Evolutionary conservation across 2,888 invertebrate genomes (phyloP).

Genomic region (Abrostola tripartita): DNA sequence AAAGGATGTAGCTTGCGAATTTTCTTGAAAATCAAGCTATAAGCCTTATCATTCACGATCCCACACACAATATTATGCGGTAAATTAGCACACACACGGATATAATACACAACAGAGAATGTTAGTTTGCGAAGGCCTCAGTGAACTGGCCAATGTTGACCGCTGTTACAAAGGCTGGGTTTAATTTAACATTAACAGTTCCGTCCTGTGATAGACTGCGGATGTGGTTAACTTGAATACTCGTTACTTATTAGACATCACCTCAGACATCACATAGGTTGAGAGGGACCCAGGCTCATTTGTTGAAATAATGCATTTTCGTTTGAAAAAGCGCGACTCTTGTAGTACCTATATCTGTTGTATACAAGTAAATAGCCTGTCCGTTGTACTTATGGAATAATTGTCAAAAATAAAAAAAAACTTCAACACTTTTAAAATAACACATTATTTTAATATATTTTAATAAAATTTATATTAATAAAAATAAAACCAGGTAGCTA

Average conservation of each 20-base stretch:
- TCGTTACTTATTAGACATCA: not conserved
- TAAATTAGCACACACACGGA: constrained; percentile 15
- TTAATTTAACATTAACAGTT: constrained; percentile 9
- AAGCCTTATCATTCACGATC: constrained; percentile 46
- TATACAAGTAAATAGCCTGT: too few relatives aligned
- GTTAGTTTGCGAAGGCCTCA: constrained; percentile 36
- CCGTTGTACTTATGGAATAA: too few relatives aligned
- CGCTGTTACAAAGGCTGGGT: constrained; percentile 11
- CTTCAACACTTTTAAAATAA: too few relatives aligned
- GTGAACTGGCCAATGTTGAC: constrained; percentile 15
- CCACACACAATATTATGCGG: constrained; percentile 33
- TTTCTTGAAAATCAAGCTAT: constrained; percentile 42
- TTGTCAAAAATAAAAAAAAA: too few relatives aligned
- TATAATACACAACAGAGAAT: constrained; percentile 18
- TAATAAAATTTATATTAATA: too few relatives aligned
- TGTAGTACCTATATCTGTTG: too few relatives aligned
- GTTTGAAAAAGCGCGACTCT: too few relatives aligned
- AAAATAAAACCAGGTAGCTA: too few relatives aligned
- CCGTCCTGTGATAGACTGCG: not conserved
- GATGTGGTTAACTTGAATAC: not conserved
- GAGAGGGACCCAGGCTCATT: too few relatives aligned
- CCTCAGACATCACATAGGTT: too few relatives aligned
- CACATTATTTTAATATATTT: too few relatives aligned
- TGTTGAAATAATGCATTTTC: too few relatives aligned
- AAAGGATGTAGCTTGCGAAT: constrained; percentile 42